Percentiles rank a stretch among this genome's conserved stretches.
phyloP scores from a whole-genome alignment of 2,113 vertebrate species.

The Piprites chloris region DNA sequence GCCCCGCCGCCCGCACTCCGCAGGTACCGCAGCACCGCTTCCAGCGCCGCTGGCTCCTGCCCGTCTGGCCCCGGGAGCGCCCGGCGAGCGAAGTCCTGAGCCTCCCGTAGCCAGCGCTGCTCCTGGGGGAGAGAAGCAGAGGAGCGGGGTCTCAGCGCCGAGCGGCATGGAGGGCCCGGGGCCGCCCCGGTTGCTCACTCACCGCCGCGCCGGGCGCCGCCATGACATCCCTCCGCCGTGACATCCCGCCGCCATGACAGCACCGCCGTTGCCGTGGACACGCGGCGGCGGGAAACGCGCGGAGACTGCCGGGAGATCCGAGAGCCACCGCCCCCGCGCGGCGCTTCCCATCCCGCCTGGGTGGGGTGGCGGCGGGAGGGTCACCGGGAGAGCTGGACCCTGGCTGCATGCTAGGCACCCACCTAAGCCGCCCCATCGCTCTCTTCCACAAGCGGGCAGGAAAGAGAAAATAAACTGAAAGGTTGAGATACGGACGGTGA shows the following conservation, averaged over 20 bases:
- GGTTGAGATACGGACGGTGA: neutral
- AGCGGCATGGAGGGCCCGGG: neutral
- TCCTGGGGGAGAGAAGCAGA: neutral
- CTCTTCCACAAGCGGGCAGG: rapidly evolving
- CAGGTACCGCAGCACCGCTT: constrained; percentile 13
- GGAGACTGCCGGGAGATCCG: neutral
- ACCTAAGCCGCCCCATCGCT: rapidly evolving
- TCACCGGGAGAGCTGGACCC: too few species aligned
- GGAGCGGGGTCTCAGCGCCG: neutral
- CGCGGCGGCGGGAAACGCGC: neutral
- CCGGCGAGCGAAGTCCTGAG: neutral
- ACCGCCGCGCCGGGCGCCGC: neutral
- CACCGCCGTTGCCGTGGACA: neutral
- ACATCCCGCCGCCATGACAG: neutral
- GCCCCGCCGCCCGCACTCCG: neutral
- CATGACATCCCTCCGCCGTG: constrained; percentile 4
- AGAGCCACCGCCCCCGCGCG: neutral
- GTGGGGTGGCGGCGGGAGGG: rapidly evolving
- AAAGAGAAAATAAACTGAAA: neutral
- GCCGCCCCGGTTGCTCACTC: neutral
- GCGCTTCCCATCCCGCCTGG: neutral
- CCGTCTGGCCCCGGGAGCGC: neutral
- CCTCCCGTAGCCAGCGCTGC: constrained; percentile 3
- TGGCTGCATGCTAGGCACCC: rapidly evolving
- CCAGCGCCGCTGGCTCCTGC: neutral